Evolutionary conservation across 1,140 invertebrate species (phyloP).

Genomic region (Brachionus koreanus): DNA sequence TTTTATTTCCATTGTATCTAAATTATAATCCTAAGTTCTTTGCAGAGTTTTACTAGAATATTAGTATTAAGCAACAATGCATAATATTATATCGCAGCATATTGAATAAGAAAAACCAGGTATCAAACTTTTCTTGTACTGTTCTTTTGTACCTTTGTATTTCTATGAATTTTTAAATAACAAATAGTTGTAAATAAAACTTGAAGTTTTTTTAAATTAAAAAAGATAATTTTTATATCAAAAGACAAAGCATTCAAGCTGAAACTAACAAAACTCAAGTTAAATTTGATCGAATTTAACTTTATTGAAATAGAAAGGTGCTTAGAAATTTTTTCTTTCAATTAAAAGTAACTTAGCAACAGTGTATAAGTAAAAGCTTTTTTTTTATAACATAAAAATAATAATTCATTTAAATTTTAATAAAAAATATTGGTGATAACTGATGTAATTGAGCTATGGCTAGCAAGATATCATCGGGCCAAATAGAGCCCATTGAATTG

Average conservation of each 20-base stretch:
- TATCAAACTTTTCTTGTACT: too few species aligned
- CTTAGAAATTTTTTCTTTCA: background rate
- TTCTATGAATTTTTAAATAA: too few species aligned
- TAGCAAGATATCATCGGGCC: background rate
- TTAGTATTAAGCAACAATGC: too few species aligned
- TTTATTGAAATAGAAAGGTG: background rate
- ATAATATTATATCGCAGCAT: too few species aligned
- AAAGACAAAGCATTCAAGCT: background rate
- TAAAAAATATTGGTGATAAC: background rate
- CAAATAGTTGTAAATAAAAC: too few species aligned
- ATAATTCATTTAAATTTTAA: slow-evolving; percentile 3
- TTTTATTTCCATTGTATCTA: too few species aligned
- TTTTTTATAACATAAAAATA: background rate
- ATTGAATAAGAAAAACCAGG: too few species aligned
- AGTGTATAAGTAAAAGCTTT: slow-evolving; percentile 32
- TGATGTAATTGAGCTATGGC: slow-evolving; percentile 4
- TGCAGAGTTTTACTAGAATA: too few species aligned
- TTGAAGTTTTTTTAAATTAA: too few species aligned
- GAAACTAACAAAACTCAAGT: background rate
- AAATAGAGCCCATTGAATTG: background rate
- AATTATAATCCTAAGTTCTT: too few species aligned
- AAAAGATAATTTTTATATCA: too few species aligned
- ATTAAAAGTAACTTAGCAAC: slow-evolving; percentile 11
- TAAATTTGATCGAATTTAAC: background rate
- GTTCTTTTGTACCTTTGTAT: too few species aligned